Base-by-base conservation (phyloP, 2,888 invertebrate genomes). In the Caenorhabditis angaria region DNA sequence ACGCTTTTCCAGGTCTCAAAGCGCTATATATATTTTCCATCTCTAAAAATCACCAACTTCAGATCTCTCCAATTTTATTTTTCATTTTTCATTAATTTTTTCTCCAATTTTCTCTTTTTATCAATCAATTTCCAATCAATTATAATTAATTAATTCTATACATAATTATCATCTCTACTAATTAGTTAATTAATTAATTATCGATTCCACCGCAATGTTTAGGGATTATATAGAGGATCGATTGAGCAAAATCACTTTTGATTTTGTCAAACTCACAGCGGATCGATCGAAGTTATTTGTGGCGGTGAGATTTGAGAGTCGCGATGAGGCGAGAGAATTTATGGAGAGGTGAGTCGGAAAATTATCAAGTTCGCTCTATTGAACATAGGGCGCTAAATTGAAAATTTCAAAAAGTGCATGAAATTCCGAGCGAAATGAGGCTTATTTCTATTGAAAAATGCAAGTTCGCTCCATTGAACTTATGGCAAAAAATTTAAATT, bases 151-250 rank as follows among this genome's bases (percentile, higher is more conserved):
- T 32, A 32, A 8, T 10, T 32, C 32, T 32, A 32, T 32, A 32
- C 32, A 32, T 32, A 32, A n/a, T n/a, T n/a, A n/a, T n/a, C 32
- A 32, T 32, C 32, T 32, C 5, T 32, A 32, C 32, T 8, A 8
- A 32, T 8, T 32, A 8, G 10, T 32, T 32, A 10, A 41, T 41
- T 14, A 6, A 18, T 41, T 41, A 12, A 41, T 8, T 8, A 18
- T 5, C 18, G 10, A 18, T 41, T 14, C 18, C 14, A 18, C 41
- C 14, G 3, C 41, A 12, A 3, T 5, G 5, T 85, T 76, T 71
- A 86, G 86, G 64, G 82, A 83, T 24, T 86, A 79, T 70, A 84
- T 86, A 72, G 83, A 83, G 27, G 81, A 86, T 32, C 75, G 82
- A 48, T 74, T 83, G 29, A 87, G 87, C 5, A 68, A 78, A 1